A percentile compares a stretch with the other conserved stretches of the same genome.
phyloP scores from a whole-genome alignment of 1,140 invertebrate species.

The Diorhabda carinulata region DNA sequence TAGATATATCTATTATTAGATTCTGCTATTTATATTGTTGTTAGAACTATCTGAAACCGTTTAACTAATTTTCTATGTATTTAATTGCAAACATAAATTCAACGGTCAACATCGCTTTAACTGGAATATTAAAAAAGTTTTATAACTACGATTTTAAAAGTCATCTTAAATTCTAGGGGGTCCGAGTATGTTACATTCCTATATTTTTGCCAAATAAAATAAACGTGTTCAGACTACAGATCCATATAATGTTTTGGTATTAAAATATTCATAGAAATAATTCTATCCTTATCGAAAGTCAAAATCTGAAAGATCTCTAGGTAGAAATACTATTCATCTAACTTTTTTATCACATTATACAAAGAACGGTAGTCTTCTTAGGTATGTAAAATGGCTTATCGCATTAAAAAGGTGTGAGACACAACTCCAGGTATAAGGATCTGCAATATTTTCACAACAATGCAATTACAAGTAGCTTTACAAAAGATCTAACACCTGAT shows the following conservation, averaged over 20 bases:
- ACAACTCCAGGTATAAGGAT: slow-evolving; percentile 20
- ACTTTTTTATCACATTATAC: slow-evolving; percentile 2
- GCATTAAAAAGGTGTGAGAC: slow-evolving; percentile 23
- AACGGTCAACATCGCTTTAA: too few relatives aligned
- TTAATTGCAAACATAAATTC: too few relatives aligned
- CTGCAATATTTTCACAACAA: slow-evolving; percentile 24
- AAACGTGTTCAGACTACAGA: background rate
- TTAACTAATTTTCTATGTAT: too few relatives aligned
- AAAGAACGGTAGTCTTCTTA: background rate
- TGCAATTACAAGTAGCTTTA: slow-evolving; percentile 23
- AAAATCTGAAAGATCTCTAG: background rate
- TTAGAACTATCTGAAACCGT: too few relatives aligned
- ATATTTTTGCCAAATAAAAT: background rate
- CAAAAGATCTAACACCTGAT: slow-evolving; percentile 28
- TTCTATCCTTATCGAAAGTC: background rate
- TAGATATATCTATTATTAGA: too few relatives aligned
- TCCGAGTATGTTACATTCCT: too few relatives aligned
- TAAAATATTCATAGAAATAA: background rate
- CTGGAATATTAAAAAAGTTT: too few relatives aligned
- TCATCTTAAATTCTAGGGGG: too few relatives aligned
- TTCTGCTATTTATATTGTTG: too few relatives aligned
- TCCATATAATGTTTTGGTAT: background rate
- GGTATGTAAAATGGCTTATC: slow-evolving; percentile 26
- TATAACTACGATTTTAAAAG: too few relatives aligned
- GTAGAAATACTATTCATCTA: slow-evolving; percentile 1